phyloP scores from a whole-genome alignment of 2,888 invertebrate species.

The Hirtodrosophila histrioides region DNA sequence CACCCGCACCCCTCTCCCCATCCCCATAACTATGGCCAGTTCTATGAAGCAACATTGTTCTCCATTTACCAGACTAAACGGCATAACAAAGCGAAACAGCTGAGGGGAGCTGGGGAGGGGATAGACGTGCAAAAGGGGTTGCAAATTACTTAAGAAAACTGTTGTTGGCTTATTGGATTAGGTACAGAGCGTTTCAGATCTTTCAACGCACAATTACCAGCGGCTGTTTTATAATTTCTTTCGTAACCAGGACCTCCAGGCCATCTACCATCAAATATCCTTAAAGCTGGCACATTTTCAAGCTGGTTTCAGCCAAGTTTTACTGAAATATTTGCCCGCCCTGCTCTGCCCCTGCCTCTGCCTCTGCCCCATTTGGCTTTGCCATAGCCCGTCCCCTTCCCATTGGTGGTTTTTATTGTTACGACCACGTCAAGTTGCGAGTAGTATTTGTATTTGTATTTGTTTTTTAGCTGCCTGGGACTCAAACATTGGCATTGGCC shows the following conservation, averaged over 20 bases:
- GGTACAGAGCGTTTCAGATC: constrained; percentile 61
- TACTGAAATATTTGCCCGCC: constrained; percentile 24
- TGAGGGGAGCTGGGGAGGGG: background rate
- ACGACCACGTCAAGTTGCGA: constrained; percentile 53
- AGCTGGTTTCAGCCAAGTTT: constrained; percentile 12
- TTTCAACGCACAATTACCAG: constrained; percentile 76
- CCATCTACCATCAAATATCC: constrained; percentile 17
- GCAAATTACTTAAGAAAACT: constrained; percentile 78
- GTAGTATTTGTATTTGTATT: constrained; percentile 36
- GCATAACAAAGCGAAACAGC: constrained; percentile 64
- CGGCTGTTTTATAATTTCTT: constrained; percentile 78
- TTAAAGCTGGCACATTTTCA: constrained; percentile 33
- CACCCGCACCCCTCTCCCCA: background rate
- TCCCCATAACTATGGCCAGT: constrained; percentile 24
- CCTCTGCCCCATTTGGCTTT: background rate
- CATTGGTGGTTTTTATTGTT: constrained; percentile 41
- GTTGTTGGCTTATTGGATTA: constrained; percentile 79
- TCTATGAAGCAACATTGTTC: constrained; percentile 65
- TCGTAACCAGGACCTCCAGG: constrained; percentile 23
- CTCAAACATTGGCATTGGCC: constrained; percentile 10
- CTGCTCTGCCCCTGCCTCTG: constrained; percentile 1
- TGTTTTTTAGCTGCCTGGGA: constrained; percentile 28
- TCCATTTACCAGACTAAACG: constrained; percentile 72
- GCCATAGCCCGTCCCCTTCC: constrained; percentile 1
- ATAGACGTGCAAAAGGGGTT: constrained; percentile 45